Base-by-base conservation (phyloP, 2,113 vertebrate genomes). In the Gymnarchus niloticus region DNA sequence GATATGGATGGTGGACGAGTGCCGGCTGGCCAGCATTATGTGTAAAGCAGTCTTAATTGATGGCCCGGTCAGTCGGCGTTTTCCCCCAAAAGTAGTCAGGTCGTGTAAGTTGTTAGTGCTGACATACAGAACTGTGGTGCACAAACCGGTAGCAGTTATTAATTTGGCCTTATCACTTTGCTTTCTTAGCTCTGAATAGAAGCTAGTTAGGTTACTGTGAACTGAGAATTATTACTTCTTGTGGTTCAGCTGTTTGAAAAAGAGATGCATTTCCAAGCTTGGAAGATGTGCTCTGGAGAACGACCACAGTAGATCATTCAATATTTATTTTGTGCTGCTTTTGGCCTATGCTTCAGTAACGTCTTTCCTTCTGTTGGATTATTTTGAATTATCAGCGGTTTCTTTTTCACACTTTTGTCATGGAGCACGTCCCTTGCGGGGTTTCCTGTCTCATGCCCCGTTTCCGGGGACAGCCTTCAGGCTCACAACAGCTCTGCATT, bases 121-220 rank as follows among this genome's bases (percentile, higher is more conserved):
- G 80, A 54, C 80, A 14, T n/a, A 2, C 80, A 5, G 76, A 21
- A 48, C 8, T 37, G 23, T 3, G 21, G 19, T 7, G 21, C 9
- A n/a, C 21, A 7, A 2, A 78, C 14, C 21, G 6, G 21, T 10
- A 48, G 76, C 44, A 41, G 41, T 78, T 78, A 8, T 46, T 78
- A 78, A 21, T 48, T 37, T 48, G 76, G 44, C 76, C 76, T 78
- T 78, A 78, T 78, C 76, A 8, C 76, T 78, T 48, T 78, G 76
- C 76, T 78, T 78, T 78, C 76, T 78, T 78, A 78, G 44, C 44
- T 10, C 76, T 78, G 46, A 78, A 78, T 48, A 78, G 76, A 78
- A 2, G 23, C 19, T 48, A 41, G 21, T 78, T 78, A n/a, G 44
- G 41, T 78, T 78, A 78, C 76, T 19, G 23, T 48, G 76, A 48